phyloP scores from a whole-genome alignment of 2,113 vertebrate genomes.

The Toxostoma redivivum region DNA sequence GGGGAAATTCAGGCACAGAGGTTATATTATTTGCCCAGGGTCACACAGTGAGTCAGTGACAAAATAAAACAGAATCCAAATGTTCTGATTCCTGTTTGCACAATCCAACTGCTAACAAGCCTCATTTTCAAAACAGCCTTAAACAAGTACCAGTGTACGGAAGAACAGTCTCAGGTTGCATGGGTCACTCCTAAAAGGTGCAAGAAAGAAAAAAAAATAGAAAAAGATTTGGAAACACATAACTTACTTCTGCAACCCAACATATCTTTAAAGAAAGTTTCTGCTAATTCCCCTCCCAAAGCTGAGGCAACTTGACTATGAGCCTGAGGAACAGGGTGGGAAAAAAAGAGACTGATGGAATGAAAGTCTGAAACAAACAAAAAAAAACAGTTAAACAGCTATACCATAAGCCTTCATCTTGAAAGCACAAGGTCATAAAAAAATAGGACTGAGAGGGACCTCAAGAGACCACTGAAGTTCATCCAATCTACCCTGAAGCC shows the following conservation, averaged over 20 bases:
- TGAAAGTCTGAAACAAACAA: not conserved
- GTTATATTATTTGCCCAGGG: constrained; percentile 59
- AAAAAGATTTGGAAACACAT: not conserved
- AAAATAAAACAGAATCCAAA: constrained; percentile 6
- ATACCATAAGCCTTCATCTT: not conserved
- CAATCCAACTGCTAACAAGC: not conserved
- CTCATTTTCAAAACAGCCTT: not conserved
- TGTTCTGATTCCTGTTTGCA: not conserved
- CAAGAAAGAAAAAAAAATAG: not conserved
- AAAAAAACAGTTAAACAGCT: not conserved
- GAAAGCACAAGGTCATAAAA: not conserved
- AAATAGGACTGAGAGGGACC: not conserved
- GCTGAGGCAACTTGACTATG: not conserved
- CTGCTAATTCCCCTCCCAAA: not conserved
- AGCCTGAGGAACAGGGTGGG: not conserved
- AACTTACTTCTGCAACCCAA: not conserved
- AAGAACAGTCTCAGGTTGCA: constrained; percentile 7
- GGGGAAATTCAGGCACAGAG: constrained; percentile 65
- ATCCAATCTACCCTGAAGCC: not conserved
- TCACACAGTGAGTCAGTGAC: constrained; percentile 27
- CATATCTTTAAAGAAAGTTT: not conserved
- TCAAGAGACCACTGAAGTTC: not conserved
- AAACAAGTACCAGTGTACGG: not conserved
- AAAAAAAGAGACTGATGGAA: not conserved
- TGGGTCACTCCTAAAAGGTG: not conserved